Conservation (phyloP, 2,113 vertebrate genomes). For the Notarius quadriscutis region DNA sequence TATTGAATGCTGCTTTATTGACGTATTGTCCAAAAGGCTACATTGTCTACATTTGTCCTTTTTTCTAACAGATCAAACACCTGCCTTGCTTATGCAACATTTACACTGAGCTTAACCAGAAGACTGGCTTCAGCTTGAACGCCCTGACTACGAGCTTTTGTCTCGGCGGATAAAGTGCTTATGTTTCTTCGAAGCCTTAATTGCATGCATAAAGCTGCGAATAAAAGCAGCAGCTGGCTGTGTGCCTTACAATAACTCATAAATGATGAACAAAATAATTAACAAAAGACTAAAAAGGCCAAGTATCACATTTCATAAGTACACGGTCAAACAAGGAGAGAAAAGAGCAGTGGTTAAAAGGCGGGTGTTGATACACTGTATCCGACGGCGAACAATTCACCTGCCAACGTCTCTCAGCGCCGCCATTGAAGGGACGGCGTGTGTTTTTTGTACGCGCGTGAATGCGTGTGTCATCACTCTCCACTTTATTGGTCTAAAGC, state of each 20-base stretch:
- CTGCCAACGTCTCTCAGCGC: constrained; percentile 82
- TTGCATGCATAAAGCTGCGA: constrained; percentile 64
- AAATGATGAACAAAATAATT: constrained; percentile 57
- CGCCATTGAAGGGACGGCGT: constrained; percentile 59
- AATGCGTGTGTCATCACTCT: constrained; percentile 79
- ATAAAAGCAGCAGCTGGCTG: constrained; percentile 72
- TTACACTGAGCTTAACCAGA: constrained; percentile 41
- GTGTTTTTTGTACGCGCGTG: constrained; percentile 54
- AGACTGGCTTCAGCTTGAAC: constrained; percentile 55
- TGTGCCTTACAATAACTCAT: constrained; percentile 65
- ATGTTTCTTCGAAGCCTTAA: constrained; percentile 64
- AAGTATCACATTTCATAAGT: constrained; percentile 62
- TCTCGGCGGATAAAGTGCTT: constrained; percentile 55
- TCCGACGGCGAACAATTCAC: constrained; percentile 78
- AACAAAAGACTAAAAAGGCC: constrained; percentile 49
- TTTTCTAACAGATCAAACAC: constrained; percentile 54
- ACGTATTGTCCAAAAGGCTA: constrained; percentile 11
- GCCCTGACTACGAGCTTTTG: constrained; percentile 56
- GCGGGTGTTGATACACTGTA: constrained; percentile 75
- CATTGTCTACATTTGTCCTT: background rate
- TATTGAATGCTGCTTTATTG: background rate
- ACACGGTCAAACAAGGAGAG: constrained; percentile 59
- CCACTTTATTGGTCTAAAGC: constrained; percentile 66
- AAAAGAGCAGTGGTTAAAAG: constrained; percentile 43
- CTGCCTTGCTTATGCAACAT: constrained; percentile 58